A percentile compares a stretch with the other conserved stretches of the same genome.
Conservation (phyloP, 2,888 invertebrate species). For the Agonopterix alstromeriana region DNA sequence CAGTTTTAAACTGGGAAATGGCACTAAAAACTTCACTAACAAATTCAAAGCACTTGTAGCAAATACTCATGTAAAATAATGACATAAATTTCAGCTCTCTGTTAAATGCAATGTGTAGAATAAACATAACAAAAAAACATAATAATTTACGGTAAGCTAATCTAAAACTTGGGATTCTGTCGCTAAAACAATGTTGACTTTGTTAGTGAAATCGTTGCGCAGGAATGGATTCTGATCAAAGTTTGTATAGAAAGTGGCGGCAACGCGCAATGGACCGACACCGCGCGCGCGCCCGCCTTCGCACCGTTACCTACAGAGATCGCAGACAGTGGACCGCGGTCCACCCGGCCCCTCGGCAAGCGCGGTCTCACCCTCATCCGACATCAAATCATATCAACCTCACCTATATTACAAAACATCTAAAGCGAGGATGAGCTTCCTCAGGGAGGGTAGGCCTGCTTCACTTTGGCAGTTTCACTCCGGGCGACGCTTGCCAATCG, state of each 20-base stretch:
- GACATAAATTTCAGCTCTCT: not conserved
- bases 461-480: constrained; percentile 5
- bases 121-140: not conserved
- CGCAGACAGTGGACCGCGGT: constrained; percentile 57
- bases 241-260: constrained; percentile 21
- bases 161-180: not conserved
- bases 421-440: constrained; percentile 3
- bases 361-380: constrained; percentile 32
- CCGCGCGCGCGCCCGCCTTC: constrained; percentile 31
- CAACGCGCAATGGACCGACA: constrained; percentile 46
- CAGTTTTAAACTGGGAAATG: too few relatives aligned
- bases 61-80: not conserved
- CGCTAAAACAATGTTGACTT: not conserved
- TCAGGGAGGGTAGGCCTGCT: constrained; percentile 2
- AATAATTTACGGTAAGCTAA: not conserved
- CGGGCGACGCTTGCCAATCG: constrained; percentile 50
- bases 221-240: constrained; percentile 12
- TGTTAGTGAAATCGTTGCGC: not conserved
- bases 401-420: constrained; percentile 1
- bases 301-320: constrained; percentile 67
- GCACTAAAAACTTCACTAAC: not conserved
- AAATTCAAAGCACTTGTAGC: not conserved
- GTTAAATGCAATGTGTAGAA: not conserved
- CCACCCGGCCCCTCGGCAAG: constrained; percentile 48
- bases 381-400: constrained; percentile 2